A percentile compares a stretch with the other conserved stretches of the same genome.
Conservation (phyloP, 2,113 vertebrate species). For the Semnornis frantzii region DNA sequence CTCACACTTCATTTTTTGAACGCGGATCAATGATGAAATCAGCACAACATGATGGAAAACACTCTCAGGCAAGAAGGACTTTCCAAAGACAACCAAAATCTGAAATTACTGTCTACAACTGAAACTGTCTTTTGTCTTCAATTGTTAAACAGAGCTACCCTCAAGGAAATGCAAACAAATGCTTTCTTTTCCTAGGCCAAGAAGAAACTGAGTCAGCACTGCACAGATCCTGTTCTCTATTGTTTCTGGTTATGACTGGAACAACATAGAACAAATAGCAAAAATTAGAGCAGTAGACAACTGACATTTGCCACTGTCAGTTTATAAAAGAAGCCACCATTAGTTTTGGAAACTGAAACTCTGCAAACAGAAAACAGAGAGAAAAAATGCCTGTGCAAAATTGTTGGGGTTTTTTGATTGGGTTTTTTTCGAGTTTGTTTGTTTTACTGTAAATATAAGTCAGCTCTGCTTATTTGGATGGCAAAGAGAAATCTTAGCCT, state of each 20-base stretch:
- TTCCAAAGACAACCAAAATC: background rate
- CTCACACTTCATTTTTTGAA: background rate
- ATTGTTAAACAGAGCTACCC: background rate
- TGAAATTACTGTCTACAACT: background rate
- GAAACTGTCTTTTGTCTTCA: background rate
- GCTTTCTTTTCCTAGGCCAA: background rate
- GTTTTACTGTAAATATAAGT: background rate
- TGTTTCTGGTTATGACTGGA: background rate
- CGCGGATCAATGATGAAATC: background rate
- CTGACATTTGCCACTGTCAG: background rate
- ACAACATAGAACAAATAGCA: background rate
- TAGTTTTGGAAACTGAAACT: background rate
- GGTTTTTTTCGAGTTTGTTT: background rate
- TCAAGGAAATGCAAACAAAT: background rate
- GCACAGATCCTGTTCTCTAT: conserved; percentile 18
- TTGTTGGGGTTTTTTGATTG: background rate
- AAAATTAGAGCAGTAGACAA: background rate
- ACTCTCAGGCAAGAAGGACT: background rate
- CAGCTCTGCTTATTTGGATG: background rate
- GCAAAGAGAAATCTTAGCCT: background rate
- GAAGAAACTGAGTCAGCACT: background rate
- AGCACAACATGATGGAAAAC: background rate
- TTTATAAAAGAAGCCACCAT: background rate
- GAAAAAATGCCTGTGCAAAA: background rate
- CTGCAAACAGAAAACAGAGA: background rate